A percentile compares a stretch with the other conserved stretches of the same genome.
Evolutionary conservation across 2,113 vertebrate genomes (phyloP).

Genomic region (Trochalopteron elliotii): DNA sequence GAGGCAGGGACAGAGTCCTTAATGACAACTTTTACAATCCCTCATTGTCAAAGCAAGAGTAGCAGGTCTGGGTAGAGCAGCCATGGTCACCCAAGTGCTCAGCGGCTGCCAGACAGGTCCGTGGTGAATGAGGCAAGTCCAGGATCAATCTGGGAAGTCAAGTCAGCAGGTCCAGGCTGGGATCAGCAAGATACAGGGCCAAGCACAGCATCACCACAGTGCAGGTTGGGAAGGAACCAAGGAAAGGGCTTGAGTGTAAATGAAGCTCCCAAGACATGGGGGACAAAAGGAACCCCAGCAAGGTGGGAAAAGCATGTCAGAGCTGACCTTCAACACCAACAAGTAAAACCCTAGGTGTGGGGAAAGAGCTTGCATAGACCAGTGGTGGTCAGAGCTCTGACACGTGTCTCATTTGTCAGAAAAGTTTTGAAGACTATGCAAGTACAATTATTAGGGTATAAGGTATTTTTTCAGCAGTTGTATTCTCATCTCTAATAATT

Average conservation of each 20-base stretch:
- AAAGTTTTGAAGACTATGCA: neutral
- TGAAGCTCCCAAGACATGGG: neutral
- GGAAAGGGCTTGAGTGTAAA: neutral
- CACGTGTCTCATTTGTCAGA: neutral
- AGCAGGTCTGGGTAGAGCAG: neutral
- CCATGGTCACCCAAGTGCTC: neutral
- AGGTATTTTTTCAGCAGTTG: neutral
- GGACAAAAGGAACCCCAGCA: neutral
- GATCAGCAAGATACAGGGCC: neutral
- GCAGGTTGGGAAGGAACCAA: neutral
- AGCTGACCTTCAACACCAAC: neutral
- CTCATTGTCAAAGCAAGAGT: neutral
- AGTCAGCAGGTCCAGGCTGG: neutral
- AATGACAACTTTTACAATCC: neutral
- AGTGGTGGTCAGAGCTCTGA: neutral
- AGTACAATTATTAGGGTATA: neutral
- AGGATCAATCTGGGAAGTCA: neutral
- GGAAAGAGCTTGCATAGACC: neutral
- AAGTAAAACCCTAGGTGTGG: accelerated
- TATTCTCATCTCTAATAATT: neutral
- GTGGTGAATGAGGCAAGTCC: neutral
- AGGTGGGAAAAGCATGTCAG: neutral
- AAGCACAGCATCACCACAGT: accelerated
- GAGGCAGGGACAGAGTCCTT: neutral
- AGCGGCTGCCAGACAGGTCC: neutral